Conservation (phyloP, 2,888 invertebrate genomes). For the Scrobipalpa atriplicella region DNA sequence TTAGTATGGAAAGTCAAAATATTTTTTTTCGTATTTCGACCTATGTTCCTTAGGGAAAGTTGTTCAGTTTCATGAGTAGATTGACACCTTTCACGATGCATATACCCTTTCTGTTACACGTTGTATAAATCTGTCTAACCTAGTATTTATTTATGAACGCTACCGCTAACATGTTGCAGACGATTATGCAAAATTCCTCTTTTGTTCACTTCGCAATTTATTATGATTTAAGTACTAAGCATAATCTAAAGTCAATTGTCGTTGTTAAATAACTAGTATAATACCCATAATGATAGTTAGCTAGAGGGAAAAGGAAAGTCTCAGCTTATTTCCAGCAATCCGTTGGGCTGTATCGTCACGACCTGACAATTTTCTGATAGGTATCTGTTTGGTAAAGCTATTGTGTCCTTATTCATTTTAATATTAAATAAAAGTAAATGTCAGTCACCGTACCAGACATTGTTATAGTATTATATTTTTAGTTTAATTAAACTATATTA, state of each 20-base stretch:
- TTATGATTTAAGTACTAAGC: constrained; percentile 30
- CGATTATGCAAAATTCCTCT: constrained; percentile 17
- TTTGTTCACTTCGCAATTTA: constrained; percentile 26
- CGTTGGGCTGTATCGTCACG: constrained; percentile 46
- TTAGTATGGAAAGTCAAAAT: no score
- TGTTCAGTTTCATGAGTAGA: no score
- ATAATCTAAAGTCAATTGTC: constrained; percentile 27
- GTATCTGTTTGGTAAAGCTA: background rate
- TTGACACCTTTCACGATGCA: no score
- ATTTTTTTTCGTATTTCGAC: no score
- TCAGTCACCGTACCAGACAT: no score
- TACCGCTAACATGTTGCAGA: background rate
- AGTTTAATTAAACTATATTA: no score
- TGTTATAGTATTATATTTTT: no score
- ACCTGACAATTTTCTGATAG: constrained; percentile 42
- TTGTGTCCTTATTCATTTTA: background rate
- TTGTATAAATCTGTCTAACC: background rate
- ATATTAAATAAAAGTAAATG: background rate
- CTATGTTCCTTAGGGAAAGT: no score
- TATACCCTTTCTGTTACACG: no score
- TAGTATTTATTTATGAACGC: background rate
- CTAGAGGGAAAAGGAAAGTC: constrained; percentile 50
- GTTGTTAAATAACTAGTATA: constrained; percentile 33
- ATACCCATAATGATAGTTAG: constrained; percentile 35
- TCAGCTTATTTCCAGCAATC: constrained; percentile 44